Base-by-base conservation (phyloP, 2,797 vertebrate species). In the Halcyon leucocephala region DNA sequence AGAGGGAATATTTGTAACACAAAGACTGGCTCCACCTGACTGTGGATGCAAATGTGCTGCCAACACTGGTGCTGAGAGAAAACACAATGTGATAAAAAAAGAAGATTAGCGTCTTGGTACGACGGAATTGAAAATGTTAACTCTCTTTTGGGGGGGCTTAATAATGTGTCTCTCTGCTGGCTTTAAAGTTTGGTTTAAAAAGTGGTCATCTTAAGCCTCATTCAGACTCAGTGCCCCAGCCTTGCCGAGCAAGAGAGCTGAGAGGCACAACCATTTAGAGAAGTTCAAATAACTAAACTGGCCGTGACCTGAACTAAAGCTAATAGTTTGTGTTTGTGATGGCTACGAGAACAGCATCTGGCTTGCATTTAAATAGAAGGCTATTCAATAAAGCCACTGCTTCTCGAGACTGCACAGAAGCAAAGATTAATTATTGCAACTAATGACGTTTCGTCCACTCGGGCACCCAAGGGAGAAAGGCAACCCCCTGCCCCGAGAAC, bases 261-360 rank as follows among this genome's bases (percentile, higher is more conserved):
- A 91, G 70, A 94, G 90, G 82, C 72, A 74, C 35, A 3, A 78
- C 65, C 58, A 69, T 94, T 94, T 93, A 78, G 86, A 91, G 91
- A 84, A 86, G 90, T 95, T 97, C 95, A 97, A 90, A 93, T 90
- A 92, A 80, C 94, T 94, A 95, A 97, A 93, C 96, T 95, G 95
- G 93, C 93, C 51, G 0, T 97, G 97, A 97, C 88, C 96, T 78
- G 93, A 95, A 97, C 95, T 96, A 87, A 95, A 95, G 93, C 93
- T 92, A 95, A 97, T 95, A 97, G 93, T 96, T 95, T 97, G 96
- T 97, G 92, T 97, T 97, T 97, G 94, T 94, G 92, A 95, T 96
- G 93, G 96, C 95, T 95, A 83, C 39, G 2, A 82, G 93, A 95
- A 60, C 6, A 13, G 96, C 97, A 98, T 97, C 97, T 98, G 97